These are phyloP conservation scores for Andrena haemorrhoa DNA, from an alignment of 2,888 invertebrate genomes.

Conservation along the genomic window DNA sequence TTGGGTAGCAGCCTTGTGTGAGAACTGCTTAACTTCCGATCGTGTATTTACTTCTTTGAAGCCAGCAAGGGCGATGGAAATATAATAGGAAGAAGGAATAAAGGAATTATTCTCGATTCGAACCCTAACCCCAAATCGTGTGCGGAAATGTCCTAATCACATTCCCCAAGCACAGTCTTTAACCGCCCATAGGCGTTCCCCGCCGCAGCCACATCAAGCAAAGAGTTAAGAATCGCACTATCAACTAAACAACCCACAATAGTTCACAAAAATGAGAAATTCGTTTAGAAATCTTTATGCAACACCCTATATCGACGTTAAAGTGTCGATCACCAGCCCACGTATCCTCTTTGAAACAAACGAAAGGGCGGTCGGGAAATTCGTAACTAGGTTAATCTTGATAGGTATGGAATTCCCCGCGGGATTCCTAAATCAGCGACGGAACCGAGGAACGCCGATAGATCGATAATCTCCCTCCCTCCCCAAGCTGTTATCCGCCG, in stretches of 20 bases:
- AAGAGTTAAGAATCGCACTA: too few relatives aligned
- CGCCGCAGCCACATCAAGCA: too few relatives aligned
- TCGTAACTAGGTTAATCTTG: constrained; percentile 58
- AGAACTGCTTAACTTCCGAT: not conserved
- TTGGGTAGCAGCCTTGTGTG: not conserved
- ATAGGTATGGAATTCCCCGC: constrained; percentile 51
- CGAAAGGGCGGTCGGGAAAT: constrained; percentile 41
- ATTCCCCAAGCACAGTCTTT: too few relatives aligned
- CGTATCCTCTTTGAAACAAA: constrained; percentile 9
- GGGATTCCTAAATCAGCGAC: constrained; percentile 47
- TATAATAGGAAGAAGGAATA: not conserved
- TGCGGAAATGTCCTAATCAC: too few relatives aligned
- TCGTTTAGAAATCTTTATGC: not conserved
- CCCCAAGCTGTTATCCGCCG: constrained; percentile 3
- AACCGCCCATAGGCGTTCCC: too few relatives aligned
- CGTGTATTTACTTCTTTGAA: constrained; percentile 24
- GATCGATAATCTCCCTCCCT: constrained; percentile 47
- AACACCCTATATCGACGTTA: not conserved
- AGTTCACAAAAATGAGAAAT: not conserved
- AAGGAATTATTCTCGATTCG: too few relatives aligned
- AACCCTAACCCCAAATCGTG: too few relatives aligned
- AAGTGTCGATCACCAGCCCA: not conserved
- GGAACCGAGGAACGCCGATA: constrained; percentile 32
- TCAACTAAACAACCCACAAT: too few relatives aligned
- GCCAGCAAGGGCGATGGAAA: constrained; percentile 23